Percentiles rank a stretch among this genome's conserved stretches.
These are phyloP conservation scores for Cyrtodaria siliqua DNA, from an alignment of 2,888 invertebrate genomes.

Conservation along the genomic window DNA sequence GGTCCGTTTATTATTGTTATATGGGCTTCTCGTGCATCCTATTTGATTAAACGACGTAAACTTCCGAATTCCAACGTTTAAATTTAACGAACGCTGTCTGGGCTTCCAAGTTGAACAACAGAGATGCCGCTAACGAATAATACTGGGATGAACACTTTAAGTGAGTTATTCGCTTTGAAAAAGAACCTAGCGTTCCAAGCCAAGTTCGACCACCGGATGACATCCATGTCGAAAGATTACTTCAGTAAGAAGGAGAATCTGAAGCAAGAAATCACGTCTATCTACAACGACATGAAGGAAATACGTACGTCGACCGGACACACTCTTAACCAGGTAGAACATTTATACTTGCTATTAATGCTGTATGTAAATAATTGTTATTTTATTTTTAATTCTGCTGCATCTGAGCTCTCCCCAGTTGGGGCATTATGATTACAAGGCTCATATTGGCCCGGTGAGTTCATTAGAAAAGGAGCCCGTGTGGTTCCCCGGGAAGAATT, in stretches of 20 bases:
- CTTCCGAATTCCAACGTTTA: not conserved
- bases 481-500: too few relatives aligned
- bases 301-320: constrained; percentile 54
- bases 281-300: constrained; percentile 42
- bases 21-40: too few relatives aligned
- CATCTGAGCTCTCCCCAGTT: too few relatives aligned
- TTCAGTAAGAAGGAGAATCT: constrained; percentile 32
- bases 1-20: too few relatives aligned
- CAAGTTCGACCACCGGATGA: constrained; percentile 31
- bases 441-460: too few relatives aligned
- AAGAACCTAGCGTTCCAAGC: constrained; percentile 59
- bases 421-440: too few relatives aligned
- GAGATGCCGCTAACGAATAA: constrained; percentile 21
- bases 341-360: too few relatives aligned
- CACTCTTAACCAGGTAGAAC: constrained; percentile 43
- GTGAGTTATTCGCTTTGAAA: constrained; percentile 57
- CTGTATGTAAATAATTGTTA: too few relatives aligned
- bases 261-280: constrained; percentile 41
- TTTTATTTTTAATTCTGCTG: too few relatives aligned
- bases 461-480: too few relatives aligned
- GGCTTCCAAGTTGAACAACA: too few relatives aligned
- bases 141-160: constrained; percentile 35
- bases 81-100: too few relatives aligned
- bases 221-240: constrained; percentile 38
- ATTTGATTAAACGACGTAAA: not conserved